Evolutionary conservation across 2,888 invertebrate genomes (phyloP).

Genomic region (Zootermopsis nevadensis): DNA sequence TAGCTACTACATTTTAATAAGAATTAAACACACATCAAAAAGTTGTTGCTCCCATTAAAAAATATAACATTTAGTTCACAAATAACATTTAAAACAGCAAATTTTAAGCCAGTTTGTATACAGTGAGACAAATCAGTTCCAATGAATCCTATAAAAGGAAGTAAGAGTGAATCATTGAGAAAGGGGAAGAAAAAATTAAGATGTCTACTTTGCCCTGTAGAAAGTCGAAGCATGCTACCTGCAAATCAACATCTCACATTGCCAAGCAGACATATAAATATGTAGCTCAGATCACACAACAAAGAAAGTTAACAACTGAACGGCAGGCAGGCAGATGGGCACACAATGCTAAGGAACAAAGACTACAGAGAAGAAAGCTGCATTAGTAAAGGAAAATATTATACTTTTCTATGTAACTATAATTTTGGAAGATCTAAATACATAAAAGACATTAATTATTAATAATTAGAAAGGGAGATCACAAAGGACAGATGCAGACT

Average conservation of each 20-base stretch:
- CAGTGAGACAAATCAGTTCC: conserved; percentile 20
- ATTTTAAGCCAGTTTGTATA: conserved; percentile 8
- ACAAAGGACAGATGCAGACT: not conserved
- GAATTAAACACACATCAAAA: conserved; percentile 30
- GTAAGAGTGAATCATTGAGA: not conserved
- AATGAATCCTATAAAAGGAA: conserved; percentile 29
- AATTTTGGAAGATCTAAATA: conserved; percentile 33
- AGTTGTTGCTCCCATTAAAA: conserved; percentile 70
- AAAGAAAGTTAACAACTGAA: conserved; percentile 28
- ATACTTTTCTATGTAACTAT: conserved; percentile 15
- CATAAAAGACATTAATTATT: conserved; percentile 10
- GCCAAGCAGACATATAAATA: conserved; percentile 30
- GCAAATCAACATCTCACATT: conserved; percentile 36
- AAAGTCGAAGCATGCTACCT: conserved; percentile 40
- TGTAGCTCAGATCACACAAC: conserved; percentile 22
- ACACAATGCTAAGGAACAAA: conserved; percentile 35
- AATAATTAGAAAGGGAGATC: conserved; percentile 4
- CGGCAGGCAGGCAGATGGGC: conserved; percentile 16
- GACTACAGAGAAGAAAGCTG: conserved; percentile 39
- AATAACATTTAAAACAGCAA: conserved; percentile 18
- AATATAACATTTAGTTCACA: conserved; percentile 50
- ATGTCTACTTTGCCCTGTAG: conserved; percentile 33
- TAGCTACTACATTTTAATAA: conserved; percentile 3
- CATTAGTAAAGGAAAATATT: conserved; percentile 33
- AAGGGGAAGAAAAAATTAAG: not conserved